Evolutionary conservation across 2,888 invertebrate genomes (phyloP), one percentile per base, ranked within the genome.

Genomic region (Eupsilia transversa): DNA sequence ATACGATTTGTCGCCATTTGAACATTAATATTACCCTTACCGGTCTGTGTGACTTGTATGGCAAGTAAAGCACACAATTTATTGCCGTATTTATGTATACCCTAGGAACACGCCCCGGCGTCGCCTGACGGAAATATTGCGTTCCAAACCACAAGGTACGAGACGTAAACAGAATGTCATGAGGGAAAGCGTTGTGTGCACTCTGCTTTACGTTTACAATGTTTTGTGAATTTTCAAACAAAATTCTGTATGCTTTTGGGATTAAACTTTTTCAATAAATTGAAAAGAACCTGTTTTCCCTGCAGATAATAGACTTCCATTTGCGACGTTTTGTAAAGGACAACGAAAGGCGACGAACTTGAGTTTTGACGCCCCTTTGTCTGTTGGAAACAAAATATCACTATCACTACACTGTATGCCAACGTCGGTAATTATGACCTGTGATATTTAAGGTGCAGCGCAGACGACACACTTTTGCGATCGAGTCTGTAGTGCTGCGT

Each of bases 1-100:
- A 65, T 54, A 59, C 70, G 72, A 82, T 83, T 83, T 84, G 82
- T 78, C 75, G 71, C 71, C 56, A 52, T 72, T 57, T 23, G 30
- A 80, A 72, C 70, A 77, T 77, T 75, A 85, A 82, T 85, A 73
- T 84, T 71, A 73, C 65, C 72, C 60, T 73, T 57, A 72, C 75
- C 59, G 65, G 71, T 78, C 67, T 72, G 60, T 57, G 17, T 56
- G 69, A 80, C 74, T 74, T 68, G 64, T 76, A 79, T 63, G 69
- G 73, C 57, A 77, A 76, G 72, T 74, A 82, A 82, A 84, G 76
- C 72, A 56, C 59, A 70, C 59, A 76, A 84, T 84, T 84, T 84
- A 84, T 84, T 64, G 27, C 76, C 66, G 35, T 76, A 82, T 82
- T 72, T 85, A n/a, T n/a, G 82, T 81, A 73, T 78, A 70, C 57